Evolutionary conservation across 2,113 vertebrate species (phyloP).

Genomic region (Apus apus): DNA sequence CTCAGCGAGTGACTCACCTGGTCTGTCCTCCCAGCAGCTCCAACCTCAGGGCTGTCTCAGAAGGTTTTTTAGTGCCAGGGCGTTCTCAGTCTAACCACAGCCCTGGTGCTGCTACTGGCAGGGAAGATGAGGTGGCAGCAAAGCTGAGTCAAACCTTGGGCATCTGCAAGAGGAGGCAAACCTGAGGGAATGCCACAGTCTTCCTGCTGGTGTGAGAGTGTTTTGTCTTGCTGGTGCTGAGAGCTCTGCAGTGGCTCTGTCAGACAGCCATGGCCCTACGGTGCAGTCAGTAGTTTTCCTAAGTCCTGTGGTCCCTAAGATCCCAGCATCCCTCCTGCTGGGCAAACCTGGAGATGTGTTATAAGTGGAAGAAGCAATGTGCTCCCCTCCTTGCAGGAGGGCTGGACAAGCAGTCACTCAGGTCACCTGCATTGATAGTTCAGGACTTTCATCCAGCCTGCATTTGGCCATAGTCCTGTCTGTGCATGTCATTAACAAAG

Average conservation of each 20-base stretch:
- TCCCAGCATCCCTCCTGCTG: neutral
- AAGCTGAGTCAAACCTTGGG: neutral
- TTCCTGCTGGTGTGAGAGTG: neutral
- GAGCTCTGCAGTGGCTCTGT: neutral
- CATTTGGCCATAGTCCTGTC: neutral
- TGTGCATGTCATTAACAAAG: neutral
- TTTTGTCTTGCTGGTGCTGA: neutral
- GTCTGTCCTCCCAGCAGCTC: neutral
- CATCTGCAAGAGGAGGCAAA: neutral
- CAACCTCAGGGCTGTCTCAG: neutral
- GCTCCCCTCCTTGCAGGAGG: neutral
- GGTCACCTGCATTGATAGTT: neutral
- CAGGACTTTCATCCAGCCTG: neutral
- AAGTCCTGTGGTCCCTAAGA: neutral
- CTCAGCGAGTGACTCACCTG: neutral
- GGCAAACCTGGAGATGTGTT: neutral
- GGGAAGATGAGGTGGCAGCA: neutral
- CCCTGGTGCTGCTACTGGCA: neutral
- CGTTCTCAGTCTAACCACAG: neutral
- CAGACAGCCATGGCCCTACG: accelerated
- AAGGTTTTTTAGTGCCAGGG: neutral
- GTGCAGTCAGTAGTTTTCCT: neutral
- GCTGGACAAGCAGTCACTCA: neutral
- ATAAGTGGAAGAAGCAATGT: neutral
- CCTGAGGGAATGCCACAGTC: neutral